Base-by-base conservation (phyloP, 1,140 invertebrate species). In the Limonius californicus region DNA sequence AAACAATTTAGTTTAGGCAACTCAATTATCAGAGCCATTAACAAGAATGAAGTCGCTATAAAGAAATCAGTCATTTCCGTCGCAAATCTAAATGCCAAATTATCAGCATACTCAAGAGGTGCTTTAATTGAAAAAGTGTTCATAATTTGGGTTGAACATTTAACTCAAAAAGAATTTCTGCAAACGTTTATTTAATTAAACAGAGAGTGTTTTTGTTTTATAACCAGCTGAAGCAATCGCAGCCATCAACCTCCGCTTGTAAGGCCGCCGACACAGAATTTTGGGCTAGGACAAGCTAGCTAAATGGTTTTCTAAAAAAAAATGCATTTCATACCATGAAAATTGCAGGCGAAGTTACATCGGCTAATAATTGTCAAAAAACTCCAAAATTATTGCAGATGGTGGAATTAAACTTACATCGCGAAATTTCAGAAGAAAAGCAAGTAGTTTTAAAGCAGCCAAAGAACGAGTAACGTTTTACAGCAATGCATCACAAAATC, bases 391-490 rank as follows among this genome's bases (percentile, higher is more conserved):
- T 45, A 74, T 79, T 59, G 58, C 72, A 65, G 65, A 74, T 63
- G 67, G 68, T 53, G 72, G 64, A 60, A 45, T 47, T 57, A 60
- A 63, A 71, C 68, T 42, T 71, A 67, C 65, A 74, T 77, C 62
- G 66, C 71, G 9, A 20, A 62, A 8, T 39, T 18, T 15, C 70
- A 79, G 54, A 76, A 76, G n/a, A 63, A 54, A 60, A 35, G 68
- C 72, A 55, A 67, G 70, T 23, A 77, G 77, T 47, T 76, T 74
- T 68, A 80, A 78, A 68, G 68, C 70, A 15, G 68, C 69, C n/a
- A 80, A 80, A 66, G 77, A 81, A 70, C 65, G 76, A 47, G 32
- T 79, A 7, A 79, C 77, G 60, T 82, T n/a, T n/a, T n/a, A n/a
- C n/a, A n/a, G n/a, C n/a, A n/a, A n/a, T n/a, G n/a, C n/a, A n/a